Percentiles rank a stretch among this genome's conserved stretches.
Evolutionary conservation across 1,140 invertebrate species (phyloP).

Genomic region (Mactra quadrangularis): DNA sequence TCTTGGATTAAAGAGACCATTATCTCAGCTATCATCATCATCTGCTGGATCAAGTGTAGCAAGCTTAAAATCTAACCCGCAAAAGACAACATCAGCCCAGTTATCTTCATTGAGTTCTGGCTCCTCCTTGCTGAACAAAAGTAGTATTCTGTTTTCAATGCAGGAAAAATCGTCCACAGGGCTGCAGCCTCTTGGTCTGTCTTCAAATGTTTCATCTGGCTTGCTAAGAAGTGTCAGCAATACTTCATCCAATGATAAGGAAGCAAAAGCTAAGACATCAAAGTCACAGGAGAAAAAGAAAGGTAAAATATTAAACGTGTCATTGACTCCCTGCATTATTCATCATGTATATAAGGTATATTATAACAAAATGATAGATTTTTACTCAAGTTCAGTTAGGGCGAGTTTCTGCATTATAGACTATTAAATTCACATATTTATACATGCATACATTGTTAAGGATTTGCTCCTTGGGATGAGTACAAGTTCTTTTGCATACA

Average conservation of each 20-base stretch:
- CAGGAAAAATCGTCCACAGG: neutral
- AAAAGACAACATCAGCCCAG: neutral
- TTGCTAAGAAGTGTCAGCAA: slow-evolving; percentile 20
- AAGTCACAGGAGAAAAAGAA: neutral
- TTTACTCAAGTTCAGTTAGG: neutral
- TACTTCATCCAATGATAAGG: neutral
- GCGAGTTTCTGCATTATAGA: neutral
- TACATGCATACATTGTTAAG: neutral
- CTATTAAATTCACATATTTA: neutral
- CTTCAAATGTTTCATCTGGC: neutral
- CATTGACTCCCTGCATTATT: neutral
- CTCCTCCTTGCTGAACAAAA: neutral
- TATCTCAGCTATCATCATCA: no score
- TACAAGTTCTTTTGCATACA: no score
- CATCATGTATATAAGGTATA: neutral
- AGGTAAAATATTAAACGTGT: neutral
- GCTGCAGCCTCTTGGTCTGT: slow-evolving; percentile 4
- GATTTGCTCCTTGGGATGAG: neutral
- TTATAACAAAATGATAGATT: neutral
- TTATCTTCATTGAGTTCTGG: neutral
- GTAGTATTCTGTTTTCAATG: neutral
- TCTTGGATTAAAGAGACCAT: no score
- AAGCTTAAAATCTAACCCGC: no score
- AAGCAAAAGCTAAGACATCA: neutral
- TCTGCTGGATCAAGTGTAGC: no score